These are phyloP conservation scores for Phortica variegata DNA, from an alignment of 1,140 invertebrate genomes.

Conservation along the genomic window DNA sequence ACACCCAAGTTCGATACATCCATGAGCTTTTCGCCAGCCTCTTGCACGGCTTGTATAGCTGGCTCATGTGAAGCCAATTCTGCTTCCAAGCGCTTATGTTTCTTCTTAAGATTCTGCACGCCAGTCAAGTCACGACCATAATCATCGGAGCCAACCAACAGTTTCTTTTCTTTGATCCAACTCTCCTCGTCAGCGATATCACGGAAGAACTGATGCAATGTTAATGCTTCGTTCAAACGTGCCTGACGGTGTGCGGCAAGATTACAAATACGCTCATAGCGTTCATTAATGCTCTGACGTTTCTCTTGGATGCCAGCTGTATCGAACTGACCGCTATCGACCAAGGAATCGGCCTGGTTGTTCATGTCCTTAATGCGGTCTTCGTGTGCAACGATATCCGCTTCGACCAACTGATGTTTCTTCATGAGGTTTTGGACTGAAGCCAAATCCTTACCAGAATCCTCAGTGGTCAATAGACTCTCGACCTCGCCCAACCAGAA, in stretches of 20 bases:
- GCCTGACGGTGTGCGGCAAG: conserved; percentile 88
- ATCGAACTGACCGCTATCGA: conserved; percentile 94
- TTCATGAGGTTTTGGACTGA: conserved; percentile 99
- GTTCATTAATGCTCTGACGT: conserved; percentile 88
- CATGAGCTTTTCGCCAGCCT: conserved; percentile 95
- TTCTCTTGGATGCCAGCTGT: conserved; percentile 90
- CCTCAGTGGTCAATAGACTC: conserved; percentile 92
- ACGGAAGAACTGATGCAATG: conserved; percentile 98
- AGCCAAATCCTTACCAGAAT: conserved; percentile 96
- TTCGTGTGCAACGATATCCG: conserved; percentile 94
- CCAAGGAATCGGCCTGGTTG: conserved; percentile 87
- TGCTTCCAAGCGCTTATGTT: conserved; percentile 95
- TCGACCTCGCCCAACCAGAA: conserved; percentile 99
- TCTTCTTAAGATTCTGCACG: conserved; percentile 97
- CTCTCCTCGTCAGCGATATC: conserved; percentile 99
- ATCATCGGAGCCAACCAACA: conserved; percentile 95
- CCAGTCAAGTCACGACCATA: conserved; percentile 97
- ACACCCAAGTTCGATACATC: conserved; percentile 95
- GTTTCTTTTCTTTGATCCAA: conserved; percentile 99
- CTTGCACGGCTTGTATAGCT: conserved; percentile 94
- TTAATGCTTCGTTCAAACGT: conserved; percentile 92
- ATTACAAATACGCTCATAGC: conserved; percentile 90
- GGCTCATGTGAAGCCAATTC: conserved; percentile 96
- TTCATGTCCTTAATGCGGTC: conserved; percentile 97
- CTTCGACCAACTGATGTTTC: conserved; percentile 97